phyloP scores from a whole-genome alignment of 2,888 invertebrate genomes.

The Hartigia nigra region DNA sequence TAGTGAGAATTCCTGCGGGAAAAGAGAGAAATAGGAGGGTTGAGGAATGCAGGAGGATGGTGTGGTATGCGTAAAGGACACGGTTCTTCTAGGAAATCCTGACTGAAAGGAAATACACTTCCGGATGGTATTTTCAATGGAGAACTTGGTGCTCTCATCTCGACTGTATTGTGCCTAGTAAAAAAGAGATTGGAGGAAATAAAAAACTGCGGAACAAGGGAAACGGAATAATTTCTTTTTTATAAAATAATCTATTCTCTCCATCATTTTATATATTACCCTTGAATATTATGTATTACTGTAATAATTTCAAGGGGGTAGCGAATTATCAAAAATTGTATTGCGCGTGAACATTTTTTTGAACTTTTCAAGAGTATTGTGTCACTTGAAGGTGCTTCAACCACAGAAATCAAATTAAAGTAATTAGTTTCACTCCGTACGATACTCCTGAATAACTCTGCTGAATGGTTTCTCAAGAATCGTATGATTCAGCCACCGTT shows the following conservation, averaged over 20 bases:
- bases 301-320: background rate
- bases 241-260: background rate
- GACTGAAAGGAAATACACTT: background rate
- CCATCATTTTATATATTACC: background rate
- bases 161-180: background rate
- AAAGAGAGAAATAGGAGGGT: background rate
- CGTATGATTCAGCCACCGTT: background rate
- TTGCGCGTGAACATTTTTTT: background rate
- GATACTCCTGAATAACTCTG: background rate
- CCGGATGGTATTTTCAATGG: background rate
- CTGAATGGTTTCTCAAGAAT: background rate
- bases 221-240: background rate
- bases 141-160: background rate
- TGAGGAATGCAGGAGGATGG: background rate
- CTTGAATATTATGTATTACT: background rate
- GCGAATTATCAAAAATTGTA: background rate
- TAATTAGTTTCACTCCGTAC: background rate
- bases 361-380: too few relatives aligned
- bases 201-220: background rate
- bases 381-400: too few relatives aligned
- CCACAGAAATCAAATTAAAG: background rate
- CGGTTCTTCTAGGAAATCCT: background rate
- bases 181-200: accelerated
- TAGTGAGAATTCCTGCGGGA: background rate
- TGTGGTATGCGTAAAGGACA: background rate